Evolutionary conservation across 2,888 invertebrate species (phyloP), one percentile per base, ranked within the genome.

Genomic region (Anodontia alba): DNA sequence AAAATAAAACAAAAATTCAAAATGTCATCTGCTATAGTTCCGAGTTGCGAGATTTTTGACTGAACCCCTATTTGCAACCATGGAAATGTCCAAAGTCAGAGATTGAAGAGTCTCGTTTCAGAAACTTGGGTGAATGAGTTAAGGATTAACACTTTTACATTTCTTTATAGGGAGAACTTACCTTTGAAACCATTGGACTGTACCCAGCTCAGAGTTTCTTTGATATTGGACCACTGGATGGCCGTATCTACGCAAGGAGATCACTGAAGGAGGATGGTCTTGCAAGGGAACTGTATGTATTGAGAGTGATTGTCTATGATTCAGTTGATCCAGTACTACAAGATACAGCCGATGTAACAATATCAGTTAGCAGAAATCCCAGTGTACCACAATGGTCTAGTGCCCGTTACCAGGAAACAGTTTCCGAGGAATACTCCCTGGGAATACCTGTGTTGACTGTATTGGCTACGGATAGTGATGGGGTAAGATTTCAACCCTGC

Each of bases 141-240:
- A n/a, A n/a, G n/a, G n/a, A n/a, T n/a, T n/a, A n/a, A n/a, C n/a
- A n/a, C n/a, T n/a, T n/a, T n/a, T n/a, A n/a, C n/a, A n/a, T n/a
- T n/a, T n/a, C n/a, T n/a, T 38, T 88, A 29, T 81, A 92, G 91
- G 93, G 92, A 7, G 43, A 51, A 23, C 88, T 93, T 57, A 74
- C 73, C 38, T 93, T 90, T 79, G 83, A 89, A 43, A 46, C 89
- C 5, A 84, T 87, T 73, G 92, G 92, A 7, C 69, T 88, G 29
- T 90, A 92, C 67, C 91, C 92, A 33, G 91, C 91, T 0, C 87
- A 89, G 67, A 87, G 84, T 20, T 90, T 91, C 88, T 93, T 93
- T 79, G 69, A 38, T 33, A 88, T 93, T 20, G 84, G 90, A 54
- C 72, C 33, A 23, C 51, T 75, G 0, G 89, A 87, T 69, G 90